Evolutionary conservation across 2,888 invertebrate genomes (phyloP).

Genomic region (Atethmia centrago): DNA sequence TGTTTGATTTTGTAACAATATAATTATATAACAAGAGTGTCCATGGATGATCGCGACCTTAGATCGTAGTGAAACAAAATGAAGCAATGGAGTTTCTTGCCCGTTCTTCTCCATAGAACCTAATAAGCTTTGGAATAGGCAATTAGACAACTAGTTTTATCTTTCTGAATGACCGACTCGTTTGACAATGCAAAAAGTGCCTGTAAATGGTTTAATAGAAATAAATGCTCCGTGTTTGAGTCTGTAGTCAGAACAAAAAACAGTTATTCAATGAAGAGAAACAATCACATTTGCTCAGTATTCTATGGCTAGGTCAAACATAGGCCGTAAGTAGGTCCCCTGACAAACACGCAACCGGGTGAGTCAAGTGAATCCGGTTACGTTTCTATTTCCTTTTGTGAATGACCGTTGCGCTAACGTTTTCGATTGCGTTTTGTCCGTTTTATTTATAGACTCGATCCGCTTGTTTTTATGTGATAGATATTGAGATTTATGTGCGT

Average conservation of each 20-base stretch:
- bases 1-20: not conserved
- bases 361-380: conserved; percentile 61
- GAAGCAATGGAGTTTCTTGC: too few relatives aligned
- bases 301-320: conserved; percentile 45
- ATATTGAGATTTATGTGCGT: conserved; percentile 34
- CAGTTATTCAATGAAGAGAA: conserved; percentile 1
- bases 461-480: conserved; percentile 38
- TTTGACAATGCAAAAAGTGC: too few relatives aligned
- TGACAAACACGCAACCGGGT: conserved; percentile 57
- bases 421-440: conserved; percentile 58
- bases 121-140: not conserved
- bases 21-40: too few relatives aligned
- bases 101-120: not conserved
- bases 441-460: conserved; percentile 54
- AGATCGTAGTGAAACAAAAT: too few relatives aligned
- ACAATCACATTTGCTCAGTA: not conserved
- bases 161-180: not conserved
- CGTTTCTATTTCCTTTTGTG: conserved; percentile 65
- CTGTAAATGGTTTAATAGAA: too few relatives aligned
- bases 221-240: too few relatives aligned
- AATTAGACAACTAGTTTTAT: not conserved
- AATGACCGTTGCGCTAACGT: conserved; percentile 62
- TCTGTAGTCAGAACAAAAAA: not conserved
- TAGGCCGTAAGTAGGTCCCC: conserved; percentile 55
- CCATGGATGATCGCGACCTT: too few relatives aligned